Evolutionary conservation across 2,888 invertebrate genomes (phyloP).

Genomic region (Lithophane leautieri): DNA sequence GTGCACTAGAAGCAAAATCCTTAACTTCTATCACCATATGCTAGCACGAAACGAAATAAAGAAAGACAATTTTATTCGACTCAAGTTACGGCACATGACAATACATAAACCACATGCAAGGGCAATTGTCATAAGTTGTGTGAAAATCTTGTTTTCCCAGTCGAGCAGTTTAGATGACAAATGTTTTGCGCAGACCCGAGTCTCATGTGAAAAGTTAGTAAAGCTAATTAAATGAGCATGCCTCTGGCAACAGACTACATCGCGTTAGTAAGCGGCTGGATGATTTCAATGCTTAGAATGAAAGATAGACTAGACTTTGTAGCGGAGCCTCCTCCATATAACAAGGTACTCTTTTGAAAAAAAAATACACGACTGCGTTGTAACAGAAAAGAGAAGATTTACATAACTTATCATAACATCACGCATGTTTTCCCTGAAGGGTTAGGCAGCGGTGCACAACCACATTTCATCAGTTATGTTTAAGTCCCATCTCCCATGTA

Average conservation of each 20-base stretch:
- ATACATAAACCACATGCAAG: conserved; percentile 23
- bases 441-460: too few species aligned
- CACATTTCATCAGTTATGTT: too few species aligned
- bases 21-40: too few species aligned
- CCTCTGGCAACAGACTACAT: background rate
- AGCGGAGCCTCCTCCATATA: background rate
- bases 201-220: conserved; percentile 40
- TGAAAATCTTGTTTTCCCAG: conserved; percentile 47
- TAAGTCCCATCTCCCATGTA: too few species aligned
- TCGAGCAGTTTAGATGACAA: conserved; percentile 50
- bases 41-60: background rate
- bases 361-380: background rate
- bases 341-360: background rate
- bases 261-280: background rate
- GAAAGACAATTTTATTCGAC: background rate
- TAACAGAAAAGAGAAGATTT: background rate
- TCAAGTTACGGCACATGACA: background rate
- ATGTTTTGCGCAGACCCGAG: conserved; percentile 23
- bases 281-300: background rate
- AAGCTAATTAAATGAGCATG: conserved; percentile 36
- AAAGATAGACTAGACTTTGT: background rate
- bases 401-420: too few species aligned
- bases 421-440: too few species aligned
- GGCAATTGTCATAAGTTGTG: conserved; percentile 36
- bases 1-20: background rate